Evolutionary conservation across 2,113 vertebrate genomes (phyloP), one percentile per base, ranked within the genome.

Genomic region (Chlorodrepanis virens): DNA sequence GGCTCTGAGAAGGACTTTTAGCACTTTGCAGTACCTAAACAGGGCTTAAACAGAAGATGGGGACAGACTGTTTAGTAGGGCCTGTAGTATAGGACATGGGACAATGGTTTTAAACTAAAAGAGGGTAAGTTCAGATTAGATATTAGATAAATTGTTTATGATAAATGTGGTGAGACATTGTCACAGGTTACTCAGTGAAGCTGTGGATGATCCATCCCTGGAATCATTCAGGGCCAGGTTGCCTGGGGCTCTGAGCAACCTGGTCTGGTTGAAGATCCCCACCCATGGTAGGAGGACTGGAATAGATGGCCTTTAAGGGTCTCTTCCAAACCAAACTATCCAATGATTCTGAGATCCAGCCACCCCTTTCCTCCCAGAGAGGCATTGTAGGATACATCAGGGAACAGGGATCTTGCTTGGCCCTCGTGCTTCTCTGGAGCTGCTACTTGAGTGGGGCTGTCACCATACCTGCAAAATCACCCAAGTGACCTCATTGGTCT

Each of bases 401-500:
- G 27, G 25, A 86, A 25, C 35, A 49, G 31, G 14, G 12, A 63
- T 14, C 31, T 80, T 56, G 13, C 57, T 60, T 50, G 28, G 9
- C 18, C 33, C 4, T 57, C 59, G 25, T 44, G 23, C 45, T 77
- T 80, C 68, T 57, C 53, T 40, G 24, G 44, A 83, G n/a, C 45
- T 84, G 29, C 35, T 59, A 0, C 23, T 22, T 59, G 40, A 45
- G 17, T 16, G 29, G 2, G 15, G 24, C 16, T 83, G 31, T 9
- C 37, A 42, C 10, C 9, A 4, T 17, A 25, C 0, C 0, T 31
- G 8, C n/a, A 61, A 72, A 60, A 22, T 56, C 67, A 54, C 33
- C 57, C 14, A 61, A 77, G 19, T 49, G 42, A 45, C 19, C 35
- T 82, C 6, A 4, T 1, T 88, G 28, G 22, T 83, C 45, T 69